Conservation (phyloP, 2,888 invertebrate genomes). For the Steinernema carpocapsae region DNA sequence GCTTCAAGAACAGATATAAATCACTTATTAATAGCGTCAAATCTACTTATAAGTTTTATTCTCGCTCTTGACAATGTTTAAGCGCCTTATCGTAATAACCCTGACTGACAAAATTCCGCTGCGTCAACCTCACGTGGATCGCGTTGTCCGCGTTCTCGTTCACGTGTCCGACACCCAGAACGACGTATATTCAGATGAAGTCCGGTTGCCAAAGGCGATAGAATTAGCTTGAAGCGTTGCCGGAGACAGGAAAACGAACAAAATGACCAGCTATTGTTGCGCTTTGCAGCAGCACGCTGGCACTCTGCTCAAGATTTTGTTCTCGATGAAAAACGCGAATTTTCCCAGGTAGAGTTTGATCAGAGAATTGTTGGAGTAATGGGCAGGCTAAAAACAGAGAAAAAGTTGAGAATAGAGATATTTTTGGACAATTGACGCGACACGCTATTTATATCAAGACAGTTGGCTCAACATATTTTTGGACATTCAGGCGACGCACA, state of each 20-base stretch:
- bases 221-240: background rate
- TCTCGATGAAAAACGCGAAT: background rate
- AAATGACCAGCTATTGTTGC: constrained; percentile 29
- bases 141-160: background rate
- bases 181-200: constrained; percentile 14
- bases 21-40: too few relatives aligned
- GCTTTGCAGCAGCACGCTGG: constrained; percentile 1
- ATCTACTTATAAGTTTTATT: too few relatives aligned
- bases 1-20: too few relatives aligned
- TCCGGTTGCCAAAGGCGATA: constrained; percentile 25
- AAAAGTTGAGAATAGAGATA: too few relatives aligned
- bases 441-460: too few relatives aligned
- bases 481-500: too few relatives aligned
- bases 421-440: too few relatives aligned
- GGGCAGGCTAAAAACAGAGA: too few relatives aligned
- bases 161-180: background rate
- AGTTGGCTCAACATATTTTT: too few relatives aligned
- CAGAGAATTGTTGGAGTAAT: too few relatives aligned
- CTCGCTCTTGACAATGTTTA: too few relatives aligned
- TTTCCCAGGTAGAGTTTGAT: background rate
- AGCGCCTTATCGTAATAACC: background rate
- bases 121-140: background rate
- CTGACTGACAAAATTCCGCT: background rate
- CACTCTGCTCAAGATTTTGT: background rate
- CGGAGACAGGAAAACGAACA: background rate